Base-by-base conservation (phyloP, 2,113 vertebrate species). In the Meriones unguiculatus region DNA sequence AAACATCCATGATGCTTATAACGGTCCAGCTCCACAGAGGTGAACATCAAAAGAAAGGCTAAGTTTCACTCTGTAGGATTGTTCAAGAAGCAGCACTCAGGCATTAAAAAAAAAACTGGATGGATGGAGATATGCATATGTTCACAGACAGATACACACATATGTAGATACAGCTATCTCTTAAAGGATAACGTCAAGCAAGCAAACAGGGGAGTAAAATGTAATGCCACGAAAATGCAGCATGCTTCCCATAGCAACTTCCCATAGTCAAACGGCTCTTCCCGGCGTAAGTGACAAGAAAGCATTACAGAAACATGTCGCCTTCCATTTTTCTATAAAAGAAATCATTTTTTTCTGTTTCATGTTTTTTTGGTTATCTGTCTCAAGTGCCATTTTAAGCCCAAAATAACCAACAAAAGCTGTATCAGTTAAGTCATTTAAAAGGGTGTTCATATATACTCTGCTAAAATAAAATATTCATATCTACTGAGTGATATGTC, bases 291-390 rank as follows among this genome's bases (percentile, higher is more conserved):
- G 88, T 9, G 2, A 85, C 69, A 91, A 28, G 38, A 94, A 92
- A 94, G 90, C 93, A 91, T 94, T 94, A 87, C 52, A 94, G 87
- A 97, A 93, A 95, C 87, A 90, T 81, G 91, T 62, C 94, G 81
- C 77, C 92, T 90, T 89, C 82, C 32, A 46, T 82, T 97, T 91
- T 57, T 69, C 86, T 90, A 95, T 54, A 94, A 92, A 94, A 97
- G 91, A 88, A 94, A 96, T 87, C 77, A 85, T 93, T 95, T 97
- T 95, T 97, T 96, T 70, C 81, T 72, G 85, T 77, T 95, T 97
- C 90, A 91, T 88, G 54, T 57, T 93, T 57, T 94, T 92, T 94
- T 77, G 80, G 78, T 94, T 96, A 91, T 96, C 73, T 95, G 52
- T 93, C 38, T 96, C 50, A 82, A 96, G 77, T 96, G 65, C 28